Percentiles rank a stretch among this genome's conserved stretches.
These are phyloP conservation scores for Papilio dardanus DNA, from an alignment of 1,140 invertebrate species.

Conservation along the genomic window DNA sequence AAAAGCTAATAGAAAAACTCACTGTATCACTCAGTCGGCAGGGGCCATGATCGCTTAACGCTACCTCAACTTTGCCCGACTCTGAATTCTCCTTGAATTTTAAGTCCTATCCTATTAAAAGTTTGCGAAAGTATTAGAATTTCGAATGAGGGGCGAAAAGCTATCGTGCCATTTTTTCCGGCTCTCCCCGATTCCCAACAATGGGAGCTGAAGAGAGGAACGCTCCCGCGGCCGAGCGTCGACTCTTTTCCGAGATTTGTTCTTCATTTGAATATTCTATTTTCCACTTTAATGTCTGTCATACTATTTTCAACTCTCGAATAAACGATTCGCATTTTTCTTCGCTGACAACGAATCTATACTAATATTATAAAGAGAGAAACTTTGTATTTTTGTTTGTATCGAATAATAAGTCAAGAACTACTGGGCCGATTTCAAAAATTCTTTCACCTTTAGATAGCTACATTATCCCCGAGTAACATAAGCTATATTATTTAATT, in stretches of 20 bases:
- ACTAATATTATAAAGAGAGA: too few species aligned
- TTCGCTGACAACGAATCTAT: slow-evolving; percentile 11
- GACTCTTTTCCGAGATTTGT: slow-evolving; percentile 65
- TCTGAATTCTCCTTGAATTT: slow-evolving; percentile 76
- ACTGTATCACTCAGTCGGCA: slow-evolving; percentile 57
- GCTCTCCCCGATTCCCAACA: slow-evolving; percentile 50
- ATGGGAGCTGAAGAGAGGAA: slow-evolving; percentile 45
- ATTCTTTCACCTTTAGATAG: too few species aligned
- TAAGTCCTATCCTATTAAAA: slow-evolving; percentile 81
- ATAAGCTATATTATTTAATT: too few species aligned
- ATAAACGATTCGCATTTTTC: slow-evolving; percentile 10
- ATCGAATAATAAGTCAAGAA: too few species aligned
- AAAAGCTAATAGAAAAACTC: slow-evolving; percentile 52
- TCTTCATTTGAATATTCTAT: slow-evolving; percentile 43
- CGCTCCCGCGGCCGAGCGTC: slow-evolving; percentile 52
- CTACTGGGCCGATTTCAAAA: too few species aligned
- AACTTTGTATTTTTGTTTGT: too few species aligned
- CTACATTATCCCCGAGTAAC: too few species aligned
- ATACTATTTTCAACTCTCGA: slow-evolving; percentile 11
- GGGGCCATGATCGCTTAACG: slow-evolving; percentile 56
- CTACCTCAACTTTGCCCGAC: slow-evolving; percentile 69
- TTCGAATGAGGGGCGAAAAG: slow-evolving; percentile 79
- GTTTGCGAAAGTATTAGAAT: slow-evolving; percentile 80
- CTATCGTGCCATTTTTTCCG: slow-evolving; percentile 76
- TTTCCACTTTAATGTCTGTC: slow-evolving; percentile 23